Conservation (phyloP, 2,888 invertebrate species). For the Eulithis testata region DNA sequence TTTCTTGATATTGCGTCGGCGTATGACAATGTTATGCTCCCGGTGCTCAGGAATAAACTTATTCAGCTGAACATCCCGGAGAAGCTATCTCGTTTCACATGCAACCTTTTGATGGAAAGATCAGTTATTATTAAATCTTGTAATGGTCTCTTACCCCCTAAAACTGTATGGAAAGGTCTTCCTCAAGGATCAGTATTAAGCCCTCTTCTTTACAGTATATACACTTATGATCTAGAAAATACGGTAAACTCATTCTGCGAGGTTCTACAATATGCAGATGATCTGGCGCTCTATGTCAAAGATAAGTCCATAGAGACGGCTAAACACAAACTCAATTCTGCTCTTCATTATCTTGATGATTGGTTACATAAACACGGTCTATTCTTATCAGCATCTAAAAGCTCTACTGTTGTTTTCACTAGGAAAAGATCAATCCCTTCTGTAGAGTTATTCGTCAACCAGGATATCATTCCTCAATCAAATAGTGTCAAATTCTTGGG, state of each 20-base stretch:
- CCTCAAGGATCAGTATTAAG: constrained; percentile 44
- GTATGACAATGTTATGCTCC: constrained; percentile 44
- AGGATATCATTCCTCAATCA: too few species aligned
- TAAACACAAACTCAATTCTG: too few species aligned
- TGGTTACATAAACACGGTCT: too few species aligned
- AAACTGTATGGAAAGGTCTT: constrained; percentile 41
- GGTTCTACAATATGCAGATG: constrained; percentile 46
- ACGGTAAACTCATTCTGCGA: constrained; percentile 22
- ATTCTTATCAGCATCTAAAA: too few species aligned
- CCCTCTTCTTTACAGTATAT: constrained; percentile 30
- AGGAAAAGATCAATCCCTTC: too few species aligned
- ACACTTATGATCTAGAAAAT: constrained; percentile 29
- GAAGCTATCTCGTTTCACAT: constrained; percentile 28
- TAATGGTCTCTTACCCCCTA: constrained; percentile 7
- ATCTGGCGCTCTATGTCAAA: constrained; percentile 35
- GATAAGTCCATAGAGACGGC: background rate
- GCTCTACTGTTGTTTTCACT: too few species aligned
- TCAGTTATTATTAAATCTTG: constrained; percentile 22
- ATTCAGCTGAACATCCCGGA: constrained; percentile 31
- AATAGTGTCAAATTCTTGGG: too few species aligned
- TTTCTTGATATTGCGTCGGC: constrained; percentile 47
- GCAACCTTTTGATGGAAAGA: constrained; percentile 31
- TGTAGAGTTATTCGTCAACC: too few species aligned
- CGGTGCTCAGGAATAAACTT: constrained; percentile 37
- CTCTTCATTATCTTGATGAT: too few species aligned